Conservation (phyloP, 1,140 invertebrate genomes). For the Temnothorax longispinosus region DNA sequence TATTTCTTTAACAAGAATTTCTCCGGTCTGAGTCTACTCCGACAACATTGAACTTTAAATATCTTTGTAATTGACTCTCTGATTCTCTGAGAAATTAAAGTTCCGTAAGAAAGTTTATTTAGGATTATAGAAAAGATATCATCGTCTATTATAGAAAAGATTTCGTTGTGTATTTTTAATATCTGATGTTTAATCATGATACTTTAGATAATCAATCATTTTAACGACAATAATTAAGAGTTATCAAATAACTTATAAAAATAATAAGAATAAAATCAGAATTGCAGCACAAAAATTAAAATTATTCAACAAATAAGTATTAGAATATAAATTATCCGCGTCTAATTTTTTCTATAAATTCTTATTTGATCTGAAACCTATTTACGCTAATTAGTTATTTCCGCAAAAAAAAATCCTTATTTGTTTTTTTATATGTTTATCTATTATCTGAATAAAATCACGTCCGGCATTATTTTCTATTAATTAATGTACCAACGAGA, state of each 20-base stretch:
- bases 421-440: not conserved
- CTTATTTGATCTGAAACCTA: not conserved
- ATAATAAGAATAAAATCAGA: not conserved
- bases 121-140: not conserved
- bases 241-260: not conserved
- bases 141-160: not conserved
- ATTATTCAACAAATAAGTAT: not conserved
- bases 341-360: not conserved
- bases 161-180: not conserved
- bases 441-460: not conserved
- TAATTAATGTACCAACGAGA: not conserved
- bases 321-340: not conserved
- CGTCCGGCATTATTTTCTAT: not conserved
- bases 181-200: not conserved
- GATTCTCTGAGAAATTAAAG: not conserved
- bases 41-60: not conserved
- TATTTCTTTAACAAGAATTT: not conserved
- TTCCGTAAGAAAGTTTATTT: not conserved
- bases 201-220: not conserved
- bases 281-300: not conserved
- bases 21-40: not conserved
- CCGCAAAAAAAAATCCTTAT: not conserved
- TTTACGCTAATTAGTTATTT: not conserved
- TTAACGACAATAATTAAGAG: not conserved
- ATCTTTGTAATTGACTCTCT: conserved; percentile 8